Conservation (phyloP, 2,113 vertebrate genomes). For the Callithrix jacchus region DNA sequence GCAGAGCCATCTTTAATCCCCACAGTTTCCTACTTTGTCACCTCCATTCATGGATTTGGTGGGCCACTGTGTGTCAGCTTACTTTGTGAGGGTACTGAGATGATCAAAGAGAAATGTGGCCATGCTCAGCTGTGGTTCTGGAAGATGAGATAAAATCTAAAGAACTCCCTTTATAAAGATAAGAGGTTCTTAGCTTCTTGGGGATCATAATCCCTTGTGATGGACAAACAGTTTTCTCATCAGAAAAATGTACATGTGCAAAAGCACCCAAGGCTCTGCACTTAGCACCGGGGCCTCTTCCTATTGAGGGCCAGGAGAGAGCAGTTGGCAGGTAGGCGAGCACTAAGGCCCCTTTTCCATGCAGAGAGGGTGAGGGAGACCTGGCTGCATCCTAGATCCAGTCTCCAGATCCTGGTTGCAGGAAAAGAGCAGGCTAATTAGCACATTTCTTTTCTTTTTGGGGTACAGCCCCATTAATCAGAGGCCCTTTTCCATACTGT, state of each 20-base stretch:
- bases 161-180: not conserved
- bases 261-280: not conserved
- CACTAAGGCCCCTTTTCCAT: too few species aligned
- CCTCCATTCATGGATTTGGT: not conserved
- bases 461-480: not conserved
- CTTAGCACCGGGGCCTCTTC: too few species aligned
- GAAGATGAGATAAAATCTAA: not conserved
- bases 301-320: not conserved
- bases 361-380: not conserved
- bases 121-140: not conserved
- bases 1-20: not conserved
- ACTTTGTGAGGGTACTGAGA: not conserved
- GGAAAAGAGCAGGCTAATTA: not conserved
- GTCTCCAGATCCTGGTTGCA: not conserved
- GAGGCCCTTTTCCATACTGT: not conserved
- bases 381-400: not conserved
- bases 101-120: not conserved
- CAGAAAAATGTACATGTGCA: not conserved
- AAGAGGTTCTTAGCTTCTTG: conserved; percentile 10
- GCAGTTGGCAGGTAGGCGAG: not conserved
- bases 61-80: not conserved
- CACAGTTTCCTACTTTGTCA: not conserved
- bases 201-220: not conserved
- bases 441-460: not conserved
- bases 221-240: not conserved